These are phyloP conservation scores for Gonioctena quinquepunctata DNA, from an alignment of 1,140 invertebrate species.

Conservation along the genomic window DNA sequence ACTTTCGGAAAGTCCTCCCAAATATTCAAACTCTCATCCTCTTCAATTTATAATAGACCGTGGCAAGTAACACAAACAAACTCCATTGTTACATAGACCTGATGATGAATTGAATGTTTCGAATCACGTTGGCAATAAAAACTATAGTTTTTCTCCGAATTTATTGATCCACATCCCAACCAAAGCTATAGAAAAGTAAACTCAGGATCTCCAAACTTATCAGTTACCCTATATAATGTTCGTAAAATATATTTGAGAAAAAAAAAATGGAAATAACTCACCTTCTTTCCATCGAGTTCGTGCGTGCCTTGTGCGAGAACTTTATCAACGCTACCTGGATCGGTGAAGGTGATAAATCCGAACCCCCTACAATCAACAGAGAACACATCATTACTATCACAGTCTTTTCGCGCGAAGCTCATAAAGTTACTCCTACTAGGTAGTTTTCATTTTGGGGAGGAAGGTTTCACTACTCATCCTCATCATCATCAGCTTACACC, in stretches of 20 bases:
- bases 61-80: too few relatives aligned
- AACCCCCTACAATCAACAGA: conserved; percentile 85
- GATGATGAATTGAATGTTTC: too few relatives aligned
- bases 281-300: conserved; percentile 95
- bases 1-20: too few relatives aligned
- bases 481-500: background rate
- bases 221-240: too few relatives aligned
- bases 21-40: too few relatives aligned
- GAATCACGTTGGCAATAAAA: too few relatives aligned
- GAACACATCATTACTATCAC: conserved; percentile 41
- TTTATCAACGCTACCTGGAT: conserved; percentile 92
- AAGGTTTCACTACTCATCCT: background rate
- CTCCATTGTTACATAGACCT: too few relatives aligned
- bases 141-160: too few relatives aligned
- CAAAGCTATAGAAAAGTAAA: too few relatives aligned
- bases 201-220: too few relatives aligned
- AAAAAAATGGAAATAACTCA: conserved; percentile 58
- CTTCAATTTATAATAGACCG: too few relatives aligned
- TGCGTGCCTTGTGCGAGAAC: conserved; percentile 91
- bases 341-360: conserved; percentile 94
- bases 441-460: background rate
- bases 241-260: background rate
- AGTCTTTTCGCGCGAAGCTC: background rate
- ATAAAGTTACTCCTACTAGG: background rate
- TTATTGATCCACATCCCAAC: too few relatives aligned